A percentile compares a stretch with the other conserved stretches of the same genome.
Conservation (phyloP, 2,113 vertebrate genomes). For the Arvicanthis niloticus region DNA sequence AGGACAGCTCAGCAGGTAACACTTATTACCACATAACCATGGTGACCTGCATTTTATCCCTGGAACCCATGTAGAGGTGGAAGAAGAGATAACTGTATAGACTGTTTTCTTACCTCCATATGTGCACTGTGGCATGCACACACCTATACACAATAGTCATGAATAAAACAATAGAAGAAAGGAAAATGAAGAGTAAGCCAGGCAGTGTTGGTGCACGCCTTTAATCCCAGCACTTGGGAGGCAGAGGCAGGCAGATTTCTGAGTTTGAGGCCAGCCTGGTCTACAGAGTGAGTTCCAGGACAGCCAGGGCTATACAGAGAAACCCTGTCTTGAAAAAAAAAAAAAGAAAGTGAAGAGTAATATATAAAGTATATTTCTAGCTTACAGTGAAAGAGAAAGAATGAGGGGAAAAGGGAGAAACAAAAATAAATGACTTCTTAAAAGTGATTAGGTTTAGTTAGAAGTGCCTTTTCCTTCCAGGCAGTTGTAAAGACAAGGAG, state of each 20-base stretch:
- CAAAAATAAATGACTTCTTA: slow-evolving; percentile 73
- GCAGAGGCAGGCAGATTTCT: no score
- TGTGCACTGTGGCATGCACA: neutral
- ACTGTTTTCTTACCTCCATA: neutral
- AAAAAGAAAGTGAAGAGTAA: slow-evolving; percentile 18
- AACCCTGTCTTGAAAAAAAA: no score
- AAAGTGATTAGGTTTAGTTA: slow-evolving; percentile 62
- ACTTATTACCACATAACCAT: neutral
- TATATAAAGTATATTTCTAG: slow-evolving; percentile 52
- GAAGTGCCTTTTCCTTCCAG: slow-evolving; percentile 75
- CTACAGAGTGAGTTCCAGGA: no score
- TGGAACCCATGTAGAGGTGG: neutral
- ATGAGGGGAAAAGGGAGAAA: slow-evolving; percentile 60
- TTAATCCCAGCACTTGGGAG: no score
- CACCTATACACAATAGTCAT: neutral
- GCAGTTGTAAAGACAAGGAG: slow-evolving; percentile 78
- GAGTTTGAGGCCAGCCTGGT: no score
- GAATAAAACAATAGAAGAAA: neutral
- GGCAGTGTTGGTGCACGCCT: no score
- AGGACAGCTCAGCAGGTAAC: neutral
- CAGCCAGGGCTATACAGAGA: no score
- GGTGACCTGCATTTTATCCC: neutral
- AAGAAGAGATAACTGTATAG: neutral
- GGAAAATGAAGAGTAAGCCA: slow-evolving; percentile 8
- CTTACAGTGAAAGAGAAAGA: slow-evolving; percentile 66